Base-by-base conservation (phyloP, 2,797 vertebrate species). In the Nannoperca obscura region DNA sequence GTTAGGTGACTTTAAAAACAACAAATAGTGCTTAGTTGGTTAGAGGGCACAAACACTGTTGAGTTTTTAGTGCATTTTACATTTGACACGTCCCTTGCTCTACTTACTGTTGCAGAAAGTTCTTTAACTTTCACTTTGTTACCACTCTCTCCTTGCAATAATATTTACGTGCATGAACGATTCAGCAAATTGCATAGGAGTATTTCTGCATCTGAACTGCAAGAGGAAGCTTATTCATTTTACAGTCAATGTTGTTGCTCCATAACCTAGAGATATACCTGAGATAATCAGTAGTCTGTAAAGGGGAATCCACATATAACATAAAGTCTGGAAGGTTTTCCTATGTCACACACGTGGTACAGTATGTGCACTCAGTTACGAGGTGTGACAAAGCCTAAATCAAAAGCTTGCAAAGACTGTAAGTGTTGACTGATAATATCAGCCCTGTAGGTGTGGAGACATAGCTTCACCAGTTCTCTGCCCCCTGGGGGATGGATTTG, bases 371-470 rank as follows among this genome's bases (percentile, higher is more conserved):
- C 72, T 58, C 20, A n/a, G 27, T 40, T 24, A 19, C 34, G 66
- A 69, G 22, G 38, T 65, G 14, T 65, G 76, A 74, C 59, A 81
- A 66, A 67, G 34, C 20, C 24, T 57, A 20, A 50, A 36, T 69
- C 22, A 46, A n/a, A 13, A 7, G 30, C 57, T 58, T 0, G 5
- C 65, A 50, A 36, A 32, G 11, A 17, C 27, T 27, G 11, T 15
- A 71, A 19, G 52, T 74, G 81, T 71, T 78, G 86, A 88, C 78
- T 86, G 81, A 68, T 63, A 74, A 42, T 74, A 78, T 74, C 34
- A 46, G 66, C 47, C 27, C 44, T 64, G 78, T 59, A 71, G 66
- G 53, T 77, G 63, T 71, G 58, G 57, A 68, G 64, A 59, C 64
- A 49, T 40, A 47, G 76, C 74, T 55, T 66, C 71, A 76, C 62